Percentiles rank a stretch among this genome's conserved stretches.
Evolutionary conservation across 1,140 invertebrate genomes (phyloP).

Genomic region (Hydropsyche tenuis): DNA sequence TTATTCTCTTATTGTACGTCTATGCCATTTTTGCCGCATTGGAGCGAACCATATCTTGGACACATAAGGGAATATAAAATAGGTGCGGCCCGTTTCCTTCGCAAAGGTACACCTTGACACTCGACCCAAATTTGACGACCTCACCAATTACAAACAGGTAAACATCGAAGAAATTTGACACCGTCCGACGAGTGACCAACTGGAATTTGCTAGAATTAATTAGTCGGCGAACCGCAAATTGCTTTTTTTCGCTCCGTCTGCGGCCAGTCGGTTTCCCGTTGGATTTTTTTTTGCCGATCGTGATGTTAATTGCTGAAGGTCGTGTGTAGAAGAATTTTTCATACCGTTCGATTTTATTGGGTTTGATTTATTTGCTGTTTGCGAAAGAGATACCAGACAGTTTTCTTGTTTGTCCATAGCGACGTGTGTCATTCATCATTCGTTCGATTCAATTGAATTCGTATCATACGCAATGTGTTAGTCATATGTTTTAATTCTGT

Average conservation of each 20-base stretch:
- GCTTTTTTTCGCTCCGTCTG: not conserved
- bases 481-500: not conserved
- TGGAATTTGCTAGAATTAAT: too few species aligned
- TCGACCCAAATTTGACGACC: conserved; percentile 25
- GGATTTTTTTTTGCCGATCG: not conserved
- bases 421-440: conserved; percentile 10
- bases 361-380: conserved; percentile 7
- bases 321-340: too few species aligned
- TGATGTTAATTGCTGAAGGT: too few species aligned
- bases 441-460: conserved; percentile 1
- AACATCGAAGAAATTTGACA: not conserved
- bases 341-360: not conserved
- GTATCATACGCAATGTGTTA: not conserved
- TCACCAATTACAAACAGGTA: not conserved
- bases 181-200: too few species aligned
- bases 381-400: not conserved
- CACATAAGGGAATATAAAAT: conserved; percentile 11
- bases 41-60: conserved; percentile 23
- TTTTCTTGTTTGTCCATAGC: not conserved
- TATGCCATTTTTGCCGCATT: conserved; percentile 24
- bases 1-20: too few species aligned
- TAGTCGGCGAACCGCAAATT: not conserved
- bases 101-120: conserved; percentile 20
- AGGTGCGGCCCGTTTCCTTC: conserved; percentile 27
- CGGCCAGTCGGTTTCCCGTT: not conserved